Base-by-base conservation (phyloP, 2,113 vertebrate species). In the Probosciger aterrimus region DNA sequence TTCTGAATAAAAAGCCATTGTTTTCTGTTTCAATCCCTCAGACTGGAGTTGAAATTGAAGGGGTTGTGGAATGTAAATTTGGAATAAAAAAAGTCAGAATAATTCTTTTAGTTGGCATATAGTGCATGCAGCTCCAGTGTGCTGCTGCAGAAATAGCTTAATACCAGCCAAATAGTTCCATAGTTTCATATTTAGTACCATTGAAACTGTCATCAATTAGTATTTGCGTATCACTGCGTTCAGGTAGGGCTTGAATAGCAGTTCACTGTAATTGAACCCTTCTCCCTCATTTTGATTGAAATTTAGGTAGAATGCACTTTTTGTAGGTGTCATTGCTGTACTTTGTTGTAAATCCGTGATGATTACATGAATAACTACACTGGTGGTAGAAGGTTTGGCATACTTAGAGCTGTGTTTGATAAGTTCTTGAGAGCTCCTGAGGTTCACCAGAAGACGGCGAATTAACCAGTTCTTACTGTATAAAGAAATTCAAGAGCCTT, bases 271-370 rank as follows among this genome's bases (percentile, higher is more conserved):
- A 52, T 22, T 52, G 52, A 70, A 53, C 22, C 13, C 6, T 18
- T 25, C 14, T 62, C 35, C 46, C 7, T 82, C 9, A 28, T 55
- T 86, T 49, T 64, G 65, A 31, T 6, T 87, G 69, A 41, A 31
- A 25, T 59, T 20, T 3, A 74, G 65, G 30, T 50, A 24, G 49
- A 80, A 33, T 31, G 15, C 9, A 3, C 37, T 44, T n/a, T 52
- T 28, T 73, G 27, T 35, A 30, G 63, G 57, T n/a, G 28, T 65
- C 11, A 19, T 11, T 64, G 55, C 44, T 86, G 30, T 27, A n/a
- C 7, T 0, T n/a, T 28, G 37, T 18, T 2, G 1, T 24, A 35
- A 70, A 31, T 30, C 18, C 11, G 4, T 2, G 16, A 1, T 2
- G 13, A 22, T 31, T 11, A 11, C 14, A 13, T 50, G 77, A 59